Percentiles rank a stretch among this genome's conserved stretches.
phyloP scores from a whole-genome alignment of 2,797 vertebrate species.

The Picus viridis region DNA sequence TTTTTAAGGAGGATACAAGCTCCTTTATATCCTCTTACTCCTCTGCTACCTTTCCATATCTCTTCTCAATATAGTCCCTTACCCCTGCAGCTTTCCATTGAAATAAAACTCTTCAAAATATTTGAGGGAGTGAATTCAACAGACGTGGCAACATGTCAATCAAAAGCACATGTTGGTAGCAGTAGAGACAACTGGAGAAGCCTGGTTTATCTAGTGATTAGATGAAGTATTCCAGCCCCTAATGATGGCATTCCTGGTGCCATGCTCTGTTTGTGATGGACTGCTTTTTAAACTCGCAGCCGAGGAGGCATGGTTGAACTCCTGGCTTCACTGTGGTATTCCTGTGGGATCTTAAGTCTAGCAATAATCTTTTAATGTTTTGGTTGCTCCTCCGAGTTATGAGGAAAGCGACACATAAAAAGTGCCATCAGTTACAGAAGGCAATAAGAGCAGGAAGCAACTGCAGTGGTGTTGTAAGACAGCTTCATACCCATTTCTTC shows the following conservation, averaged over 20 bases:
- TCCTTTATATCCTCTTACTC: neutral
- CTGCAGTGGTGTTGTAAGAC: neutral
- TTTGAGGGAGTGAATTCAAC: neutral
- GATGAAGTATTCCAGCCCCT: neutral
- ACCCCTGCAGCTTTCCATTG: neutral
- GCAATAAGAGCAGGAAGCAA: conserved; percentile 17
- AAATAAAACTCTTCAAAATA: neutral
- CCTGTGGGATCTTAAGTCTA: neutral
- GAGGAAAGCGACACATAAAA: neutral
- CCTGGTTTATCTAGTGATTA: neutral
- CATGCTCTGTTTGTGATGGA: neutral
- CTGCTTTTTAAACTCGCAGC: neutral
- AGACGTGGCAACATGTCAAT: neutral
- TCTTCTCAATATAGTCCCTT: neutral
- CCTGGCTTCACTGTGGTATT: neutral
- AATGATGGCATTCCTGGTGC: neutral
- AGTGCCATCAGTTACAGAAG: neutral
- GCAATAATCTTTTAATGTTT: conserved; percentile 13
- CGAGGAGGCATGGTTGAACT: neutral
- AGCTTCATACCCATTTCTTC: neutral
- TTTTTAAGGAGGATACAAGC: neutral
- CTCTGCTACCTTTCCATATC: neutral
- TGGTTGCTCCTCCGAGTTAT: neutral
- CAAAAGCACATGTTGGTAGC: neutral
- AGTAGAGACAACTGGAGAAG: neutral